Conservation (phyloP, 2,797 vertebrate species). For the Epinephelus coioides region DNA sequence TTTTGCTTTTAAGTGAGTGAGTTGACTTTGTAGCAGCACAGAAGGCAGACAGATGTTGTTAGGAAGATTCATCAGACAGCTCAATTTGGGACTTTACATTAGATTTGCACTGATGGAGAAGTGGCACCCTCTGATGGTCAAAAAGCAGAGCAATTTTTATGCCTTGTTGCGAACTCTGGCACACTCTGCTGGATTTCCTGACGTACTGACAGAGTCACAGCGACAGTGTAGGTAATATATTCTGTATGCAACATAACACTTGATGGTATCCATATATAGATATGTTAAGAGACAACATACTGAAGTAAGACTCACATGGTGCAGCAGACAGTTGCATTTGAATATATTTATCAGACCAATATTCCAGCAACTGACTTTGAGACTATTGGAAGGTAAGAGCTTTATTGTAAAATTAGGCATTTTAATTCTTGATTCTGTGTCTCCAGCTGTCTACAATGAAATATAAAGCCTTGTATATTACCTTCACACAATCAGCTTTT, state of each 20-base stretch:
- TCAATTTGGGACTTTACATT: conserved; percentile 30
- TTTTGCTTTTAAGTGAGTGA: background rate
- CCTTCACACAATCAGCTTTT: no score
- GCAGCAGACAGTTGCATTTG: no score
- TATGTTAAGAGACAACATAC: background rate
- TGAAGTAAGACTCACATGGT: background rate
- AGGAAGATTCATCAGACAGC: conserved; percentile 8
- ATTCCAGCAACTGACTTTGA: no score
- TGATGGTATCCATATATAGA: background rate
- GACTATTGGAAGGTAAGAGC: no score
- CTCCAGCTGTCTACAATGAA: no score
- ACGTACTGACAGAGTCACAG: background rate
- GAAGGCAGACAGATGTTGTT: background rate
- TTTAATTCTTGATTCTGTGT: no score
- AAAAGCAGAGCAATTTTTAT: background rate
- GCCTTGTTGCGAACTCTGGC: background rate
- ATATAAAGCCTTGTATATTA: no score
- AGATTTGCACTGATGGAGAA: background rate
- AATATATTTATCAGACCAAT: no score
- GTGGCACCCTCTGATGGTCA: conserved; percentile 61
- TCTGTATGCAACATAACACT: background rate
- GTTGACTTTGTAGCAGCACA: background rate
- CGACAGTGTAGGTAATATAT: background rate
- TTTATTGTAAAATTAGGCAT: no score
- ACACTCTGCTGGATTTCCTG: conserved; percentile 41